phyloP scores from a whole-genome alignment of 2,888 invertebrate genomes.

The Thysanoteuthis rhombus region DNA sequence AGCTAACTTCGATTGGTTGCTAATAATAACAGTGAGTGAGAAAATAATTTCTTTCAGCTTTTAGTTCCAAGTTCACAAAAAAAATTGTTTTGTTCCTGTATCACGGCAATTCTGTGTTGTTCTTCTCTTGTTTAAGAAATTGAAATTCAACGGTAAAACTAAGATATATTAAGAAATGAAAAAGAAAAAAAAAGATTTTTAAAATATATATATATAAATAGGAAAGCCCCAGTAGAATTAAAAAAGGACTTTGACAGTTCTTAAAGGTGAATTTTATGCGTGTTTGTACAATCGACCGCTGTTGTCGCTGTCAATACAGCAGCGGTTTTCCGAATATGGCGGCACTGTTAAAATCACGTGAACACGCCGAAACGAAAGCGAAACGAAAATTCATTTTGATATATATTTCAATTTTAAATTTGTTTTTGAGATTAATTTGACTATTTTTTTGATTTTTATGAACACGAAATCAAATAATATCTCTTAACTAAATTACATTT shows the following conservation, averaged over 20 bases:
- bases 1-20: too few relatives aligned
- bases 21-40: too few relatives aligned
- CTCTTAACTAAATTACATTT: background rate
- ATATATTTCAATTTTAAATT: background rate
- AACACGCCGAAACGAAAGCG: background rate
- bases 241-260: background rate
- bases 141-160: background rate
- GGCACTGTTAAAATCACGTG: conserved; percentile 12
- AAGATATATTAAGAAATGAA: background rate
- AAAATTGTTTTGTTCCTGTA: too few relatives aligned
- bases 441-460: background rate
- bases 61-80: too few relatives aligned
- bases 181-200: background rate
- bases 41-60: too few relatives aligned
- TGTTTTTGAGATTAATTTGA: background rate
- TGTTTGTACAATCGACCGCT: background rate
- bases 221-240: background rate
- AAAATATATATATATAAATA: background rate
- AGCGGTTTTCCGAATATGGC: conserved; percentile 12
- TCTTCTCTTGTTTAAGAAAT: background rate
- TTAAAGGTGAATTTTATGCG: background rate
- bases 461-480: background rate
- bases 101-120: background rate
- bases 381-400: background rate
- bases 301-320: background rate